Evolutionary conservation across 2,113 vertebrate species (phyloP), one percentile per base, ranked within the genome.

Genomic region (Ophiodon elongatus): DNA sequence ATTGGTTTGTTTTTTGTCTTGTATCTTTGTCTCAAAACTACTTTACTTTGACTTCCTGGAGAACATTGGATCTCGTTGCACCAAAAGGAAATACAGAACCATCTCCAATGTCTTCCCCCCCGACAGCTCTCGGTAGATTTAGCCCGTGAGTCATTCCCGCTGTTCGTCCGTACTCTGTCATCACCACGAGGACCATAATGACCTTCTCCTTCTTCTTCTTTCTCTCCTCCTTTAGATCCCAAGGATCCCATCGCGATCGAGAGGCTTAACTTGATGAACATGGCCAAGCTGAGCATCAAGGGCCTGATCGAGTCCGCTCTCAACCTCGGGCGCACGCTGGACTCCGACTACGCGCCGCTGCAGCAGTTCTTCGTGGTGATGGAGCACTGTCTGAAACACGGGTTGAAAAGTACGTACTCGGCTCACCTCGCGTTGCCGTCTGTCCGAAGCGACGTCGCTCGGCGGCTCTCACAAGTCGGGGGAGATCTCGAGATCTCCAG

Each of bases 321-420:
- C 45, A 99, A 99, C 91, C 95, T 99, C 65, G 98, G 98, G 23
- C 96, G 98, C 73, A 99, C 98, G 0, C 95, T 99, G 0, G 98
- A 99, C 89, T 99, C 98, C 0, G 98, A 99, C 96, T 99, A 99
- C 0, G 98, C 98, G 0, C 98, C 98, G 0, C 95, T 99, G 3
- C 98, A 99, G 95, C 98, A 99, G 91, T 99, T 99, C 94, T 99
- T 99, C 0, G 98, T 99, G 0, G 98, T 99, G 88, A 99, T 99
- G 98, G 98, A 99, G 63, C 98, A 99, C 84, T 99, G 98, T 85
- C 96, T 99, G 75, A 99, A 99, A 78, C 98, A 99, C 0, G 98
- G 98, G 71, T 89, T 99, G 81, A 99, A 99, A 96, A 97, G 98
- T 99, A 92, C 5, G 93, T 43, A 3, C 1, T 57, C n/a, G 1